Conservation (phyloP, 2,888 invertebrate genomes). For the Rhodophaea formosa region DNA sequence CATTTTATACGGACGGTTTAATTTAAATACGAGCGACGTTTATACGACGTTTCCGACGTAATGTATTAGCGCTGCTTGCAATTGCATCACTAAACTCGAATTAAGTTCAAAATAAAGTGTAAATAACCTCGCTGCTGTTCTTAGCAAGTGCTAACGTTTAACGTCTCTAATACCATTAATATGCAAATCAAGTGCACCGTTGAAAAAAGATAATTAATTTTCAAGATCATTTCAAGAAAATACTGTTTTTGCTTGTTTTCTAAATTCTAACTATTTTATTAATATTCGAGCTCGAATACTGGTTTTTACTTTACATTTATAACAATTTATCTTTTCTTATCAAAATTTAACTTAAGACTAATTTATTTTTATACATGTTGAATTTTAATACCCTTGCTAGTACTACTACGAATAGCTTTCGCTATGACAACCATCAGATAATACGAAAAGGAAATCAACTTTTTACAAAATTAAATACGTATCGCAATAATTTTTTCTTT, state of each 20-base stretch:
- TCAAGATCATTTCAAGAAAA: not conserved
- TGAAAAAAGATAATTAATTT: not conserved
- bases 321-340: too few relatives aligned
- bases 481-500: too few relatives aligned
- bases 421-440: too few relatives aligned
- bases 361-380: too few relatives aligned
- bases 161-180: not conserved
- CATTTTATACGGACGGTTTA: slow-evolving; percentile 37
- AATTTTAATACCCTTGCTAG: too few relatives aligned
- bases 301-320: too few relatives aligned
- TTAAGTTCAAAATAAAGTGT: not conserved
- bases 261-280: not conserved
- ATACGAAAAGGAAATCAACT: too few relatives aligned
- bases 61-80: not conserved
- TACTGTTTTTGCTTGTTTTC: not conserved
- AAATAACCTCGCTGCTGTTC: not conserved
- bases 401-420: too few relatives aligned
- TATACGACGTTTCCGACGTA: slow-evolving; percentile 6
- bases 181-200: not conserved
- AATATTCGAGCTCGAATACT: not conserved
- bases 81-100: not conserved
- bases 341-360: too few relatives aligned
- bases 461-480: too few relatives aligned
- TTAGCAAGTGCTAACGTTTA: not conserved
- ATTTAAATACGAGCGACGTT: slow-evolving; percentile 25